Percentiles rank a stretch among this genome's conserved stretches.
phyloP scores from a whole-genome alignment of 1,140 invertebrate species.

The Lamellibrachia luymesi region DNA sequence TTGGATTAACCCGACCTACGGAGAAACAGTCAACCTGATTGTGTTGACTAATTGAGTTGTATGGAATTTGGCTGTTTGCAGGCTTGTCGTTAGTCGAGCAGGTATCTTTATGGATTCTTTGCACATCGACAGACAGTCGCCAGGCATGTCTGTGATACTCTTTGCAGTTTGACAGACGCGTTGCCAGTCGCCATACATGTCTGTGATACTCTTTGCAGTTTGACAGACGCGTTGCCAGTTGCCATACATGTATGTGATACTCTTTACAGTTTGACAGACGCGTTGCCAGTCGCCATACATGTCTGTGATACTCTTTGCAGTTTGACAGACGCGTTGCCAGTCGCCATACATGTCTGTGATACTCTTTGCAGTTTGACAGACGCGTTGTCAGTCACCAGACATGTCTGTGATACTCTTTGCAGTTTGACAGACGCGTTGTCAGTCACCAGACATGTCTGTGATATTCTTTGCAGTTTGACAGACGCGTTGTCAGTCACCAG shows the following conservation, averaged over 20 bases:
- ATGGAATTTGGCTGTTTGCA: background rate
- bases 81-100: background rate
- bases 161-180: too few relatives aligned
- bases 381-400: background rate
- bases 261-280: too few relatives aligned
- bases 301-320: too few relatives aligned
- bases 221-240: too few relatives aligned
- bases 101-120: background rate
- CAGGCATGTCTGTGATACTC: too few relatives aligned
- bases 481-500: background rate
- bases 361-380: too few relatives aligned
- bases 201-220: too few relatives aligned
- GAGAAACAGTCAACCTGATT: background rate
- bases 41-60: background rate
- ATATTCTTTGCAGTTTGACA: background rate
- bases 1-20: background rate
- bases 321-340: too few relatives aligned
- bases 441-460: background rate
- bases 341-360: background rate
- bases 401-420: background rate
- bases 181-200: background rate
- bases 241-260: too few relatives aligned
- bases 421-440: background rate
- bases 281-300: too few relatives aligned
- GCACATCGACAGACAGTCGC: background rate